Conservation (phyloP, 2,797 vertebrate genomes). For the Argyrosomus regius region DNA sequence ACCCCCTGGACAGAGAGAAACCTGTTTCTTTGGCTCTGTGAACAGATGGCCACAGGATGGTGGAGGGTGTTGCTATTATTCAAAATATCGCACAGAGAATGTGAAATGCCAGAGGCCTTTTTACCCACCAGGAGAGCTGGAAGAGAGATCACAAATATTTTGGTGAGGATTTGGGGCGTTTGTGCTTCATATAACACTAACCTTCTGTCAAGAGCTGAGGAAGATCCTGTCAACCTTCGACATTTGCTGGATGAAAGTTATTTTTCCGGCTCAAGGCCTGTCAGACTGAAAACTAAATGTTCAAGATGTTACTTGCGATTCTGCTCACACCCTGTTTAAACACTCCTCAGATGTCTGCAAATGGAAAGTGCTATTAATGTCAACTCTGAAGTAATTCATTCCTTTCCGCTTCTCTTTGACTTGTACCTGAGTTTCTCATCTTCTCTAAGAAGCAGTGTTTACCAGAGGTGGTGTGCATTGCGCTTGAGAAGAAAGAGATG, state of each 20-base stretch:
- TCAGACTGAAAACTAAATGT: slow-evolving; percentile 38
- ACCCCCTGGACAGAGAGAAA: slow-evolving; percentile 64
- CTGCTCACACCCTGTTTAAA: slow-evolving; percentile 45
- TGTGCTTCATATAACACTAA: slow-evolving; percentile 58
- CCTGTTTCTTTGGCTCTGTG: slow-evolving; percentile 63
- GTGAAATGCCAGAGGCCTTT: slow-evolving; percentile 60
- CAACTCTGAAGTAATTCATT: slow-evolving; percentile 43
- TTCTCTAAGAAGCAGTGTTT: slow-evolving; percentile 40
- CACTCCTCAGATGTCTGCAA: slow-evolving; percentile 37
- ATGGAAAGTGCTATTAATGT: slow-evolving; percentile 53
- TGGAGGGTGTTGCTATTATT: slow-evolving; percentile 69
- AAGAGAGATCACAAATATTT: slow-evolving; percentile 61
- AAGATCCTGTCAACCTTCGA: slow-evolving; percentile 55
- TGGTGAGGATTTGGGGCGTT: slow-evolving; percentile 42
- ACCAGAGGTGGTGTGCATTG: slow-evolving; percentile 4
- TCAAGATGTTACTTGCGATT: slow-evolving; percentile 49
- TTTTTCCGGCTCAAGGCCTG: slow-evolving; percentile 38
- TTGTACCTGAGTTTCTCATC: slow-evolving; percentile 32
- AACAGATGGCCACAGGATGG: slow-evolving; percentile 76
- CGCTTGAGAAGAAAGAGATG: slow-evolving; percentile 14
- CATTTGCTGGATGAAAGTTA: slow-evolving; percentile 56
- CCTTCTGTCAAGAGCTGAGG: slow-evolving; percentile 45
- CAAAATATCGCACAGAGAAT: slow-evolving; percentile 63
- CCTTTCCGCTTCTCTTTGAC: slow-evolving; percentile 38
- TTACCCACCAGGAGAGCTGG: slow-evolving; percentile 58